A percentile compares a stretch with the other conserved stretches of the same genome.
These are phyloP conservation scores for Ommatoiulus sabulosus DNA, from an alignment of 2,888 invertebrate species.

Conservation along the genomic window DNA sequence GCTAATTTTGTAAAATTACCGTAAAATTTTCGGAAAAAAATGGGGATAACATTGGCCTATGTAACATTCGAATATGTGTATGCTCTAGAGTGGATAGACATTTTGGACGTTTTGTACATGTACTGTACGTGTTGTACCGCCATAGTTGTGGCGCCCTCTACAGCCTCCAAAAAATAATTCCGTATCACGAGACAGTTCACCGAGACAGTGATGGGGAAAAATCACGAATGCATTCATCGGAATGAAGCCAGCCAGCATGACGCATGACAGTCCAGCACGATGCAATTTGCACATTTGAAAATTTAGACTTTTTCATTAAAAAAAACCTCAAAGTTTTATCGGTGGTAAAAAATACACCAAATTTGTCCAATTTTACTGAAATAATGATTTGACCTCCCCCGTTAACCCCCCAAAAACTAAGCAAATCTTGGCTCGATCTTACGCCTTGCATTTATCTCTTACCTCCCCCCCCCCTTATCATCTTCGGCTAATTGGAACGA, in stretches of 20 bases:
- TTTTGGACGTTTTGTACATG: too few relatives aligned
- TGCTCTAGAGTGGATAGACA: too few relatives aligned
- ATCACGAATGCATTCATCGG: not conserved
- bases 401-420: not conserved
- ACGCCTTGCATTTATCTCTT: not conserved
- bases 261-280: constrained; percentile 1
- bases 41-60: too few relatives aligned
- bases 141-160: not conserved
- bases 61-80: too few relatives aligned
- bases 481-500: not conserved
- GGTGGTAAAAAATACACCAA: not conserved
- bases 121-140: not conserved
- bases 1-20: too few relatives aligned
- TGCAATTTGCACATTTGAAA: constrained; percentile 19
- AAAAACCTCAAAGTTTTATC: not conserved
- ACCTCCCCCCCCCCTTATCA: not conserved
- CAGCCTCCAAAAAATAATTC: too few relatives aligned
- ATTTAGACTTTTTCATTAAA: not conserved
- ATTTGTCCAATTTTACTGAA: not conserved
- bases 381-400: not conserved
- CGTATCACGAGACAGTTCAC: not conserved
- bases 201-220: not conserved
- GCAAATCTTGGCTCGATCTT: constrained; percentile 7
- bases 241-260: not conserved
- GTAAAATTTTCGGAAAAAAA: too few relatives aligned